Evolutionary conservation across 2,888 invertebrate genomes (phyloP).

Genomic region (Crepidodera aurea): DNA sequence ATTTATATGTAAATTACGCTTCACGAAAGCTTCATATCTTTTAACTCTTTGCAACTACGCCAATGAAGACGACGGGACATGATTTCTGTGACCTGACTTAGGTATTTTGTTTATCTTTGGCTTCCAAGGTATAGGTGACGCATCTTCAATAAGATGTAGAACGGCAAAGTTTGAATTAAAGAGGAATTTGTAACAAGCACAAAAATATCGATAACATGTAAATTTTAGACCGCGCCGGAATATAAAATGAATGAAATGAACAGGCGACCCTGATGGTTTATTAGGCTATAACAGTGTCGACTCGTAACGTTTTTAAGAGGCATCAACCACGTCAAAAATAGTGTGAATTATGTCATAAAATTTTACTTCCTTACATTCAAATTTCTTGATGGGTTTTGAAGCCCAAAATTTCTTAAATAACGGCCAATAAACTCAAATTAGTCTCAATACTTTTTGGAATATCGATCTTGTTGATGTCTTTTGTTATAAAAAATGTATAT

Average conservation of each 20-base stretch:
- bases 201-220: conserved; percentile 63
- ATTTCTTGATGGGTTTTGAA: background rate
- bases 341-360: conserved; percentile 3
- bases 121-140: conserved; percentile 4
- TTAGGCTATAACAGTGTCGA: conserved; percentile 50
- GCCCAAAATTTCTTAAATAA: conserved; percentile 4
- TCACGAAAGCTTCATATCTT: background rate
- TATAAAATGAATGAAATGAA: conserved; percentile 62
- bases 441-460: background rate
- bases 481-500: too few relatives aligned
- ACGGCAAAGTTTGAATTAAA: conserved; percentile 37
- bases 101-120: conserved; percentile 10
- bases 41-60: background rate
- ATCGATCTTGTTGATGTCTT: background rate
- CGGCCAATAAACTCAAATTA: conserved; percentile 4
- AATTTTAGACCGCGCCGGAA: conserved; percentile 60
- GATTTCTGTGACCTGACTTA: background rate
- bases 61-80: background rate
- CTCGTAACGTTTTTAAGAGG: conserved; percentile 11
- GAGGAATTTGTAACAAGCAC: conserved; percentile 61
- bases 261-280: conserved; percentile 60
- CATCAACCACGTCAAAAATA: conserved; percentile 4
- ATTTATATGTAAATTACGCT: conserved; percentile 7
- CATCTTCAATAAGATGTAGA: conserved; percentile 14
- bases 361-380: conserved; percentile 1